Percentiles rank a stretch among this genome's conserved stretches.
Conservation (phyloP, 2,113 vertebrate genomes). For the Vulpes vulpes region DNA sequence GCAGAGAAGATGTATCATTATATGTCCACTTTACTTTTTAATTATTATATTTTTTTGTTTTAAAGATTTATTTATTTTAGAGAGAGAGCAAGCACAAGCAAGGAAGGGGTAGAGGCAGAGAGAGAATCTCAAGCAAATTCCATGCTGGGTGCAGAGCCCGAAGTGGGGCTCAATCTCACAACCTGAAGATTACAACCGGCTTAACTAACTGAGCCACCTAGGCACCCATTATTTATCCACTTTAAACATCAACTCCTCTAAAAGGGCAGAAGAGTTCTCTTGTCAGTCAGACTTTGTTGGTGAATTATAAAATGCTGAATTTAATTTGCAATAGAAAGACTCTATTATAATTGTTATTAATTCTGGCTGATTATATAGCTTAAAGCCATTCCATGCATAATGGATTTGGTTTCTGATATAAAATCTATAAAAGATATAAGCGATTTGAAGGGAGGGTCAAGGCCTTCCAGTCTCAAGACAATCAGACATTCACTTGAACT, state of each 20-base stretch:
- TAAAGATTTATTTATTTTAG: background rate
- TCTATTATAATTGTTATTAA: background rate
- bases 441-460: background rate
- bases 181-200: background rate
- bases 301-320: slow-evolving; percentile 39
- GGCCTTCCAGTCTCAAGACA: background rate
- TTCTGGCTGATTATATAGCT: slow-evolving; percentile 16
- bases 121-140: background rate
- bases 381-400: slow-evolving; percentile 16
- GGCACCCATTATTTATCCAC: background rate
- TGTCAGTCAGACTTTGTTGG: background rate
- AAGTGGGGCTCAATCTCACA: background rate
- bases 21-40: background rate
- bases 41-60: background rate
- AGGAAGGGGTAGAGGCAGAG: background rate
- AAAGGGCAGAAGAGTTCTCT: slow-evolving; percentile 14
- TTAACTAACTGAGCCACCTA: background rate
- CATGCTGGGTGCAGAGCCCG: background rate
- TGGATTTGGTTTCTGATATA: background rate
- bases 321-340: slow-evolving; percentile 55
- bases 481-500: background rate
- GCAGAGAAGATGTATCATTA: background rate
- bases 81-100: background rate
- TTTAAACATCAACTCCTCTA: background rate
- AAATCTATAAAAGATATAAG: background rate